Evolutionary conservation across 2,888 invertebrate genomes (phyloP).

Genomic region (Oscheius sp.): DNA sequence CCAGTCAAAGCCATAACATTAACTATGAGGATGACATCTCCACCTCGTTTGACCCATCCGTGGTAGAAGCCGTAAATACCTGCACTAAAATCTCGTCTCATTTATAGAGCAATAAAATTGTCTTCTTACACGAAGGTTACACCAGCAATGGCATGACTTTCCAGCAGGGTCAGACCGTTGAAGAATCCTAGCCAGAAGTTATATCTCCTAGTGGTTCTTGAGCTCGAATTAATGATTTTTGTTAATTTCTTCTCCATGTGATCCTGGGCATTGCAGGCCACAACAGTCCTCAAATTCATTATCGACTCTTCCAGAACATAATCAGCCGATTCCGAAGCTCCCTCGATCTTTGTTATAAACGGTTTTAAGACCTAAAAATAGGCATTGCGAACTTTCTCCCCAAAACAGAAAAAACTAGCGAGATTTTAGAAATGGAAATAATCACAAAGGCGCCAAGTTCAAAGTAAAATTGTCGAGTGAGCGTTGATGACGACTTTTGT

Average conservation of each 20-base stretch:
- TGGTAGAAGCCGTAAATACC: conserved; percentile 39
- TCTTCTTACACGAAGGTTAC: conserved; percentile 39
- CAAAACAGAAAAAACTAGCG: too few relatives aligned
- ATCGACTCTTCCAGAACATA: conserved; percentile 42
- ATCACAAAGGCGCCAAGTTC: too few relatives aligned
- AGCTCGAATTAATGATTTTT: neutral
- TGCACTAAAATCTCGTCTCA: conserved; percentile 36
- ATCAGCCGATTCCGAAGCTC: conserved; percentile 29
- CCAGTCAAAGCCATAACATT: conserved; percentile 48
- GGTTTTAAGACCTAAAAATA: too few relatives aligned
- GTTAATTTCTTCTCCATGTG: conserved; percentile 36
- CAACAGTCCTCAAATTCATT: conserved; percentile 46
- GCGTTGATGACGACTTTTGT: too few relatives aligned
- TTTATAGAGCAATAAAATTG: neutral
- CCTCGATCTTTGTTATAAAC: too few relatives aligned
- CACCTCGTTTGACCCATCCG: conserved; percentile 38
- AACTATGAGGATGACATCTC: conserved; percentile 48
- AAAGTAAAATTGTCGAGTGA: too few relatives aligned
- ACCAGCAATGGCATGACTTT: conserved; percentile 45
- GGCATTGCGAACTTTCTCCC: too few relatives aligned
- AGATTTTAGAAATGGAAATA: too few relatives aligned
- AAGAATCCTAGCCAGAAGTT: conserved; percentile 50
- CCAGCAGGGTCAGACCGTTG: conserved; percentile 44
- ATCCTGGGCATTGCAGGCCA: conserved; percentile 47
- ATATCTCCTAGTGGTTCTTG: neutral